Base-by-base conservation (phyloP, 2,113 vertebrate species). In the Cochlearius cochlearius region DNA sequence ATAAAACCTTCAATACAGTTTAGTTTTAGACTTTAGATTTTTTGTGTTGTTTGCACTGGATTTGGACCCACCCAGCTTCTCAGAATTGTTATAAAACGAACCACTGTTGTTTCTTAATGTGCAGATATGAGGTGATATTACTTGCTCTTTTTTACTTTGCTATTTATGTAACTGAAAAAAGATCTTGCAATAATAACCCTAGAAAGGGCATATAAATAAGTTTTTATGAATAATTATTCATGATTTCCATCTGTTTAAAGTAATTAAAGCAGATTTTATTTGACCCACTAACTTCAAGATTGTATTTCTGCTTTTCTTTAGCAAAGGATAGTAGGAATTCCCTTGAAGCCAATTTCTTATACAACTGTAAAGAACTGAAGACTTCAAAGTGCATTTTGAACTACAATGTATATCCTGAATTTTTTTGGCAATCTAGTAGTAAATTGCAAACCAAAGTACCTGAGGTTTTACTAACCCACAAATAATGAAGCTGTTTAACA, bases 281-380 rank as follows among this genome's bases (percentile, higher is more conserved):
- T 80, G 83, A 92, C 68, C 52, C 56, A 77, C 71, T 96, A 92
- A 91, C 83, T 94, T 86, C 43, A 94, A 93, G 73, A 94, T 74
- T 88, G 47, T 91, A 53, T 88, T 90, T 90, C 82, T 82, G 14
- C 13, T 88, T 94, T 93, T 72, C 72, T 86, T n/a, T 39, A 71
- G 43, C 52, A 84, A 91, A 87, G 29, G 19, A 83, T 38, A 87
- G 68, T 30, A 91, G 34, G 16, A 80, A 93, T 82, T 94, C 79
- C 75, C 76, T 82, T 59, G 58, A 85, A 94, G 45, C 50, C 39
- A 94, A 67, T 94, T 91, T 85, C 74, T 88, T 85, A 60, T 25
- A 74, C 63, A 87, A 36, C 38, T 86, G 22, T 80, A 69, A 92
- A 92, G 58, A 77, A 55, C 20, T 49, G 45, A 90, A 81, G 22